These are phyloP conservation scores for Grus americana DNA, from an alignment of 2,113 vertebrate genomes.

Conservation along the genomic window DNA sequence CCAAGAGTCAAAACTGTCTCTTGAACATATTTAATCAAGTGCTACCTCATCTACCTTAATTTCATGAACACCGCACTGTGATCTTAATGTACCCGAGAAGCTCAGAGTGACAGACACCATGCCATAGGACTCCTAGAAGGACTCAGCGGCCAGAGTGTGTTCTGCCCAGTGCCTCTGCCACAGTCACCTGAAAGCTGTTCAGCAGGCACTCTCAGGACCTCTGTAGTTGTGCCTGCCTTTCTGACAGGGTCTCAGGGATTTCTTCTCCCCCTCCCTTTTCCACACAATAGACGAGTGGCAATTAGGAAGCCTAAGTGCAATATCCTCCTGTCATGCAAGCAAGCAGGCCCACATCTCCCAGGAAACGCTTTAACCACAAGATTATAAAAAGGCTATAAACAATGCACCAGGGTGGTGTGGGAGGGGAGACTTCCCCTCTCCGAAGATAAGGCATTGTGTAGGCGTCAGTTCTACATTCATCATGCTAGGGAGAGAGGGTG, in stretches of 20 bases:
- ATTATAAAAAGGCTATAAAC: neutral
- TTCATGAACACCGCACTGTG: neutral
- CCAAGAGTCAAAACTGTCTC: neutral
- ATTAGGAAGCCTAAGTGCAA: neutral
- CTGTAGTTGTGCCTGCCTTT: neutral
- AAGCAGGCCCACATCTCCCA: neutral
- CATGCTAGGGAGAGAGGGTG: neutral
- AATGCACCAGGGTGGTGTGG: neutral
- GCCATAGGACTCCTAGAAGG: neutral
- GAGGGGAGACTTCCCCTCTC: neutral
- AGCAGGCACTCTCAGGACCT: neutral
- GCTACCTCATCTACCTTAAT: neutral
- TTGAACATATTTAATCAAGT: neutral
- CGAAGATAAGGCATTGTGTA: neutral
- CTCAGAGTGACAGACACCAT: neutral
- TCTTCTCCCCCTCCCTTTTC: neutral
- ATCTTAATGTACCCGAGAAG: neutral
- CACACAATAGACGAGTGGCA: neutral
- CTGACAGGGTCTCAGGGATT: fast-evolving
- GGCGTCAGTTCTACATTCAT: neutral
- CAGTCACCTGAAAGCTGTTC: neutral
- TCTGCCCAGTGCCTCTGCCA: neutral
- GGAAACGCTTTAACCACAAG: neutral
- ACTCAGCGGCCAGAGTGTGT: neutral
- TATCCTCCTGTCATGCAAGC: neutral